Base-by-base conservation (phyloP, 2,113 vertebrate species). In the Lethenteron reissneri region DNA sequence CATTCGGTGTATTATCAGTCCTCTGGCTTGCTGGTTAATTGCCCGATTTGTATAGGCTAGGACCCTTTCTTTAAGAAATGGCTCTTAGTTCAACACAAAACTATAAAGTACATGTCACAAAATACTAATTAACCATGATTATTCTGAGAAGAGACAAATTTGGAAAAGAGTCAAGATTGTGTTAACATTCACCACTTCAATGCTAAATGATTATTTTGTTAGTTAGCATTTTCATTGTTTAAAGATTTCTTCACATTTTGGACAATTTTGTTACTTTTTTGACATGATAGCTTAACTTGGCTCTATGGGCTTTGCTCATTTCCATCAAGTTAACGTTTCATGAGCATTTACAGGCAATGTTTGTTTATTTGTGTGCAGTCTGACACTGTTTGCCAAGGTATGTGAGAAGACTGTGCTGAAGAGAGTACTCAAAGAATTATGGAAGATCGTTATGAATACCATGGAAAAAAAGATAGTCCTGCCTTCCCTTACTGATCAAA, bases 401-500 rank as follows among this genome's bases (percentile, higher is more conserved):
- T 99, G 94, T 76, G 94, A 99, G 84, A 99, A 96, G 81, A 97
- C 94, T 0, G 92, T 99, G 41, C 79, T 99, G 74, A 99, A 99
- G 75, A 83, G 92, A 58, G 83, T 96, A 73, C 80, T 97, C 75
- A 97, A 96, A 78, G 91, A 95, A 76, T 82, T 97, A 0, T 99
- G 94, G 94, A 99, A 96, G 74, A 80, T 95, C 4, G 92, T 96
- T 58, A 79, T 99, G 75, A 96, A 90, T 77, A 92, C 83, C 80
- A 88, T 96, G 70, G 92, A 97, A 76, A 88, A 87, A 73, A 88
- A 90, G 74, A 92, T 99, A 25, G 94, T 97, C 71, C 83, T 97
- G 70, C 94, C 91, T 19, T 87, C 89, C 0, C 81, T 99, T 77
- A 88, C 80, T 9, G 94, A 97, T 78, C 94, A 92, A 80, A 88